These are phyloP conservation scores for Sebastes matsubarae DNA, from an alignment of 2,797 vertebrate species.

Conservation along the genomic window DNA sequence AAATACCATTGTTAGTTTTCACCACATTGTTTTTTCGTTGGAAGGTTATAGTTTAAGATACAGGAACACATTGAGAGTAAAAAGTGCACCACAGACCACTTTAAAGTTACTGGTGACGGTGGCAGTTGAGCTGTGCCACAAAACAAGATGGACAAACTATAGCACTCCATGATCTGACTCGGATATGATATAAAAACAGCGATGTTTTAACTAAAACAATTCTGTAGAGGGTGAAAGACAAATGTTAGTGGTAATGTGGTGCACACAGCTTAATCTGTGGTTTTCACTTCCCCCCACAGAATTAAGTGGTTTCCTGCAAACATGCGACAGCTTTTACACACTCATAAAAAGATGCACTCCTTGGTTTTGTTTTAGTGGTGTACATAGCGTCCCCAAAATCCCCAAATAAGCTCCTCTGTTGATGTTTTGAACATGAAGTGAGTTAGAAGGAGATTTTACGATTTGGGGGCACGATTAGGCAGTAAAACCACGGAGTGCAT, in stretches of 20 bases:
- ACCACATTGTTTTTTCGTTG: constrained; percentile 46
- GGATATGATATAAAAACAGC: background rate
- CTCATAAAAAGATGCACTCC: constrained; percentile 16
- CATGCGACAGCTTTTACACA: constrained; percentile 16
- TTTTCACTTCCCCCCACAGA: constrained; percentile 16
- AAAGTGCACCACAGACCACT: constrained; percentile 37
- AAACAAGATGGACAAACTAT: background rate
- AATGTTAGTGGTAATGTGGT: constrained; percentile 11
- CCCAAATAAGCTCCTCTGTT: background rate
- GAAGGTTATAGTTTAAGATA: constrained; percentile 40
- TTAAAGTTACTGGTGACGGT: constrained; percentile 9
- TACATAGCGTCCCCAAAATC: background rate
- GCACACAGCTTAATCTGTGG: constrained; percentile 21
- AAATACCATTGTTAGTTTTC: constrained; percentile 65
- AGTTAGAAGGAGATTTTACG: background rate
- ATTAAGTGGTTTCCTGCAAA: constrained; percentile 36
- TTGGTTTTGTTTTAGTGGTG: background rate
- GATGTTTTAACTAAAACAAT: background rate
- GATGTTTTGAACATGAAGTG: background rate
- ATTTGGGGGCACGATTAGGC: background rate
- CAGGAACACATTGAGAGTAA: constrained; percentile 12
- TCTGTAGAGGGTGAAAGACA: background rate
- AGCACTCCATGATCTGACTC: background rate
- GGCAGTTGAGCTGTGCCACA: background rate
- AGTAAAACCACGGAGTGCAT: background rate